Evolutionary conservation across 2,888 invertebrate genomes (phyloP).

Genomic region (Lasioglossum calceatum): DNA sequence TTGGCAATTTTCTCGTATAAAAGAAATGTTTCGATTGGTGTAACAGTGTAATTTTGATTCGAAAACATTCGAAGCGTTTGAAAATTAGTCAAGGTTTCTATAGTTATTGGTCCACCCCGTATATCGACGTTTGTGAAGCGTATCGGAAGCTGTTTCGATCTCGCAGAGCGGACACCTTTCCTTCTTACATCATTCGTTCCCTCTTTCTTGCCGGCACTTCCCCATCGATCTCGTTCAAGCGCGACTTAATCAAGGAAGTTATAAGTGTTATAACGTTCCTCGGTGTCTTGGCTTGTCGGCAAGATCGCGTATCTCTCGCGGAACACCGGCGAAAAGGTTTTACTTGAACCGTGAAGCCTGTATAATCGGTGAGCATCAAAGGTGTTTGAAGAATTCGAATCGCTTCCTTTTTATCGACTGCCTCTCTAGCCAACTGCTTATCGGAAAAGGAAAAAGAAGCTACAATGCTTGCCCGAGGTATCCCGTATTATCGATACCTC

Average conservation of each 20-base stretch:
- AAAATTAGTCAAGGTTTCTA: background rate
- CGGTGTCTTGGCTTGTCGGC: background rate
- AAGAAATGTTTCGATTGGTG: background rate
- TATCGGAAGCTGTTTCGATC: slow-evolving; percentile 31
- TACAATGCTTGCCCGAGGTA: slow-evolving; percentile 9
- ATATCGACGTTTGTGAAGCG: background rate
- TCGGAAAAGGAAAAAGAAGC: slow-evolving; percentile 12
- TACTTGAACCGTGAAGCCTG: slow-evolving; percentile 10
- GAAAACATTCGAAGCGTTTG: background rate
- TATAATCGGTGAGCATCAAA: slow-evolving; percentile 6
- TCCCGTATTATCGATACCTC: slow-evolving; percentile 17
- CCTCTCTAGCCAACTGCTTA: background rate
- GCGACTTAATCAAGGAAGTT: slow-evolving; percentile 36
- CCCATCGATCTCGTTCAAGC: slow-evolving; percentile 29
- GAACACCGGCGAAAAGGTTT: slow-evolving; percentile 13
- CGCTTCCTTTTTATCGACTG: slow-evolving; percentile 23
- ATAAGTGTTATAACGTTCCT: slow-evolving; percentile 20
- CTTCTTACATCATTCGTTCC: background rate
- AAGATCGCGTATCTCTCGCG: slow-evolving; percentile 17
- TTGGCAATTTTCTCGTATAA: no score
- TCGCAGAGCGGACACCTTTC: background rate
- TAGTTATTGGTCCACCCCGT: background rate
- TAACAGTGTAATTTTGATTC: no score
- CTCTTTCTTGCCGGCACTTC: background rate
- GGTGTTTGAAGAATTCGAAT: slow-evolving; percentile 33